Evolutionary conservation across 2,888 invertebrate species (phyloP).

Genomic region (Boloria selene): DNA sequence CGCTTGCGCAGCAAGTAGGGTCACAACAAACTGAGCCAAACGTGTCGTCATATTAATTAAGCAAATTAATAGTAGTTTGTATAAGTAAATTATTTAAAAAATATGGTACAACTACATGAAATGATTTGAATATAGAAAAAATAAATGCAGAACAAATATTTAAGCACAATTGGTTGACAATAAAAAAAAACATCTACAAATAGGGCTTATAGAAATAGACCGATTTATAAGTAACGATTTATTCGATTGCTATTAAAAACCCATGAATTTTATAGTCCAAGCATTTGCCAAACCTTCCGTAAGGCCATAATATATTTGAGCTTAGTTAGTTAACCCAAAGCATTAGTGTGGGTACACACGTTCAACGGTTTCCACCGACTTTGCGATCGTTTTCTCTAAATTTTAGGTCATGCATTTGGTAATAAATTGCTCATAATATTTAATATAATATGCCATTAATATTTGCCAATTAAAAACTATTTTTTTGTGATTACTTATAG

Average conservation of each 20-base stretch:
- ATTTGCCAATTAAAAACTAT: too few relatives aligned
- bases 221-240: slow-evolving; percentile 18
- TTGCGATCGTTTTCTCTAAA: not conserved
- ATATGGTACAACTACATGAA: too few relatives aligned
- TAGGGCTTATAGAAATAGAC: not conserved
- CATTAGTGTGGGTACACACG: slow-evolving; percentile 24
- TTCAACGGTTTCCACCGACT: not conserved
- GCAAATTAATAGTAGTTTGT: too few relatives aligned
- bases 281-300: slow-evolving; percentile 30
- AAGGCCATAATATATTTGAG: slow-evolving; percentile 35
- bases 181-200: not conserved
- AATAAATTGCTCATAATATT: too few relatives aligned
- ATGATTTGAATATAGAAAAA: not conserved
- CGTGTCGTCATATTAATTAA: too few relatives aligned
- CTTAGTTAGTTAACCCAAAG: slow-evolving; percentile 37
- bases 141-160: not conserved
- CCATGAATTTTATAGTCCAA: slow-evolving; percentile 25
- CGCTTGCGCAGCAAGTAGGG: too few relatives aligned
- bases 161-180: not conserved
- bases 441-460: too few relatives aligned
- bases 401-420: too few relatives aligned
- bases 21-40: too few relatives aligned
- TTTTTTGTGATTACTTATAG: too few relatives aligned
- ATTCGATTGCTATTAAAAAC: slow-evolving; percentile 34
- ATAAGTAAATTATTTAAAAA: too few relatives aligned